Evolutionary conservation across 2,113 vertebrate species (phyloP), one percentile per base, ranked within the genome.

Genomic region (Gavialis gangeticus): DNA sequence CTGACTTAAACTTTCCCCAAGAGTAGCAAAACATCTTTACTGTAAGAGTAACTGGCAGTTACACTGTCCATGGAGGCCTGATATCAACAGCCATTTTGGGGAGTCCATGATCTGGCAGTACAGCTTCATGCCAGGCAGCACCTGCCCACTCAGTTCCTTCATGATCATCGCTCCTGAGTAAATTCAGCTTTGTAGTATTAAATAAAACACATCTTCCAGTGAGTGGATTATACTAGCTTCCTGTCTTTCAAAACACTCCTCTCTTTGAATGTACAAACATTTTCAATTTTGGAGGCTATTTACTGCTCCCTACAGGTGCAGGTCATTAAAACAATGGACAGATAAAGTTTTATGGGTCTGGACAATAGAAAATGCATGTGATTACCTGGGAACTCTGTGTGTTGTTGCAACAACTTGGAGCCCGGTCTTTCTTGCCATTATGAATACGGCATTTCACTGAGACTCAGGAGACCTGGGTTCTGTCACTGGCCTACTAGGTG

Each of bases 401-500:
- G 85, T 4, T 69, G 2, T 5, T 66, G 84, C 21, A 78, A 3
- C 82, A 60, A n/a, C 81, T n/a, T 82, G 54, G 79, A 89, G 87
- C 89, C 67, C 22, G 55, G 63, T 89, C 1, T 0, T 59, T 87
- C 22, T 0, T 11, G 63, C 59, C 75, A 10, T 10, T 21, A 69
- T 13, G 59, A 88, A 14, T 82, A 18, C 14, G 10, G 66, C 19
- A 82, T 90, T 84, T 16, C 77, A 28, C 25, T 2, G 17, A 30
- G 54, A 11, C 18, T 59, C 0, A 0, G 2, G 6, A 78, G 84
- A 86, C 60, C 88, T 94, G 56, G 58, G 2, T 1, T 89, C 69
- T 87, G 90, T 56, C 91, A 17, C 75, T 87, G 58, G 46, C 91
- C 79, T 91, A 58, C 22, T 1, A 0, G 58, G 86, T 91, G 59